Base-by-base conservation (phyloP, 2,888 invertebrate species). In the Smittia aterrima region DNA sequence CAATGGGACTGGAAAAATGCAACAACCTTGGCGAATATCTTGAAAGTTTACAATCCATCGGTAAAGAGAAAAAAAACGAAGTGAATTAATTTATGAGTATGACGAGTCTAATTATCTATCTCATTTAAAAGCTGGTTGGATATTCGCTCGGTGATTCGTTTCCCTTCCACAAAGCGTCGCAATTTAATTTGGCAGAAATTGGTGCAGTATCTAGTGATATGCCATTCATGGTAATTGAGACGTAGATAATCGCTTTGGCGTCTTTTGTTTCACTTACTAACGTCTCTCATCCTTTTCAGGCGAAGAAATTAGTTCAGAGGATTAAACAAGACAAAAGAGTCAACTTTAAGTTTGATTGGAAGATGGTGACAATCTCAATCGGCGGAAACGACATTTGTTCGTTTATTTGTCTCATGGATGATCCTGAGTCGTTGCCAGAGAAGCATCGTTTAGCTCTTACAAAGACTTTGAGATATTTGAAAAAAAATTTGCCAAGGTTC, bases 311-410 rank as follows among this genome's bases (percentile, higher is more conserved):
- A 41, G 79, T 87, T 1, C 81, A 81, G 53, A 80, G 85, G 75
- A 85, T 87, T 2, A 81, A 80, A 75, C 79, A 77, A 6, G 85
- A 87, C 79, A 80, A 80, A 11, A 80, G 83, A 73, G 83, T 87
- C 1, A 80, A 87, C 76, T 62, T 86, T 7, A 77, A 83, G 71
- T 82, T 81, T 41, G 82, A 86, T 77, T 87, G 87, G 87, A 87
- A 87, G 82, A 87, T 87, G 86, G 83, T 92, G 67, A 91, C 92
- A 0, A 84, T 92, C 66, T 87, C 81, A 71, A 77, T 87, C 47
- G 86, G 87, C 18, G 78, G 82, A 4, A 87, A 87, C 77, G 86
- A 87, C 77, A 84, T 87, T 78, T 87, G 87, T 77, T 64, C 78
- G 1, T 82, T 85, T 47, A 78, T 86, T 32, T 87, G 87, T 77